Conservation (phyloP, 2,888 invertebrate genomes). For the Lepidochrysops patricia region DNA sequence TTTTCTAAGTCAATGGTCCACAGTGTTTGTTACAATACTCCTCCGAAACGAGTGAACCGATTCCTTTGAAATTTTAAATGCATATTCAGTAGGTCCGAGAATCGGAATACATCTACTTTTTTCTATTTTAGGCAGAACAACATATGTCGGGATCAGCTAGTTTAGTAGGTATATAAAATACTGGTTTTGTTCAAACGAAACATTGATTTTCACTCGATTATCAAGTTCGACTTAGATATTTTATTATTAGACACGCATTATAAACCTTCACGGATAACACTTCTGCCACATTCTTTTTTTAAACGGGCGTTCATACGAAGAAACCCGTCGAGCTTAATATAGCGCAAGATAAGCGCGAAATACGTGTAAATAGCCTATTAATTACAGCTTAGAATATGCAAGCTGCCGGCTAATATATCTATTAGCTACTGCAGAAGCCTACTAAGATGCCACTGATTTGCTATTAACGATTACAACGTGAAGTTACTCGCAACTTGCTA, state of each 20-base stretch:
- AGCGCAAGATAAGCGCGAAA: neutral
- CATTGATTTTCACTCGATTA: neutral
- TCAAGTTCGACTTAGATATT: neutral
- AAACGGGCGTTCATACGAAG: neutral
- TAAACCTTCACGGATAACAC: neutral
- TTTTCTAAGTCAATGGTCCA: too few species aligned
- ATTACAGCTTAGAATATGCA: neutral
- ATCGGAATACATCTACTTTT: too few species aligned
- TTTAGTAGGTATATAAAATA: too few species aligned
- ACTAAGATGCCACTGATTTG: neutral
- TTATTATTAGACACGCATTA: neutral
- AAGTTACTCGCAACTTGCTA: neutral
- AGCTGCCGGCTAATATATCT: neutral
- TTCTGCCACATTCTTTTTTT: neutral
- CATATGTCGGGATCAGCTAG: too few species aligned
- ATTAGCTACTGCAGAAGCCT: neutral
- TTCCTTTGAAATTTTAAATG: too few species aligned
- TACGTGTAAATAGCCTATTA: neutral
- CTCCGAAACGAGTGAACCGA: too few species aligned
- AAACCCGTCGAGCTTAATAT: conserved; percentile 7
- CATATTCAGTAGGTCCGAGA: too few species aligned
- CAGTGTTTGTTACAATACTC: too few species aligned
- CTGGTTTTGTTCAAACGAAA: too few species aligned
- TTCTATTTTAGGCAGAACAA: too few species aligned
- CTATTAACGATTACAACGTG: neutral